Evolutionary conservation across 2,888 invertebrate genomes (phyloP).

Genomic region (Mythimna lalbum): DNA sequence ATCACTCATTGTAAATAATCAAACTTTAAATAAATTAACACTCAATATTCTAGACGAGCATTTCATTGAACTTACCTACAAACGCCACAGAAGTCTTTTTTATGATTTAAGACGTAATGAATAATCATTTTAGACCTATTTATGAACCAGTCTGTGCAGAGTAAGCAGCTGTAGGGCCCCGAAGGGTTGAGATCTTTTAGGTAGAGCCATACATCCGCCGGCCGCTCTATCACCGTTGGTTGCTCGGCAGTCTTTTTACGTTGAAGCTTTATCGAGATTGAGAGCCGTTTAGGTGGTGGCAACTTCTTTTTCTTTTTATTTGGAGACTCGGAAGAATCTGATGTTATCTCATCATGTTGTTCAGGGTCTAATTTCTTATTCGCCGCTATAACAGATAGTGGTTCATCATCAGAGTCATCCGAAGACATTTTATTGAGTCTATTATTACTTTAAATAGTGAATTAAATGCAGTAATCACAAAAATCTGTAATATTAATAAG

Average conservation of each 20-base stretch:
- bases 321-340: conserved; percentile 53
- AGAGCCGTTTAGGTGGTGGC: conserved; percentile 57
- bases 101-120: conserved; percentile 88
- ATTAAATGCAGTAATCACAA: not conserved
- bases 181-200: conserved; percentile 85
- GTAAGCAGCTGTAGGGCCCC: conserved; percentile 86
- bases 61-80: conserved; percentile 78
- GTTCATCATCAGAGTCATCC: conserved; percentile 88
- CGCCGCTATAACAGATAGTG: conserved; percentile 81
- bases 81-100: conserved; percentile 88
- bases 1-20: not conserved
- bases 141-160: conserved; percentile 88
- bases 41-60: not conserved
- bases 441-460: not conserved
- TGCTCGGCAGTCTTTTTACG: conserved; percentile 53
- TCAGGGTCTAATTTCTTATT: conserved; percentile 76
- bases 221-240: conserved; percentile 78
- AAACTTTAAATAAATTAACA: not conserved
- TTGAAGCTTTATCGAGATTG: conserved; percentile 69
- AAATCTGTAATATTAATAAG: not conserved
- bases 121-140: conserved; percentile 85
- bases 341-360: conserved; percentile 50
- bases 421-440: conserved; percentile 62
- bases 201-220: conserved; percentile 87
- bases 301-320: conserved; percentile 72